Evolutionary conservation across 2,113 vertebrate genomes (phyloP).

Genomic region (Paralichthys olivaceus): DNA sequence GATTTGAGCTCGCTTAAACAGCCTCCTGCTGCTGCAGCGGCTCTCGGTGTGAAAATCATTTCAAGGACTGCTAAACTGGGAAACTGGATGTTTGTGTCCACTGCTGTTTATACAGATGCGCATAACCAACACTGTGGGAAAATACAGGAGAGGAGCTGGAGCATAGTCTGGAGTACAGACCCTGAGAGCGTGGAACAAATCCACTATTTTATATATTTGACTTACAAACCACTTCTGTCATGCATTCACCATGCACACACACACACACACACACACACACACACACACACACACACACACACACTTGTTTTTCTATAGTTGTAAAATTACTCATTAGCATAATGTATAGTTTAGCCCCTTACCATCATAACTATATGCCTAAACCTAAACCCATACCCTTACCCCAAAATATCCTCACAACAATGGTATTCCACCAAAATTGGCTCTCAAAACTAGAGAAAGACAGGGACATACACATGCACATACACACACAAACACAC

Average conservation of each 20-base stretch:
- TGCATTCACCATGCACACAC: background rate
- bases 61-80: background rate
- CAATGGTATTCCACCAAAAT: no score
- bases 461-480: background rate
- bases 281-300: background rate
- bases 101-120: background rate
- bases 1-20: conserved; percentile 13
- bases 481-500: background rate
- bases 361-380: no score
- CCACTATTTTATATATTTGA: background rate
- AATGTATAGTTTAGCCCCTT: no score
- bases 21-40: conserved; percentile 5
- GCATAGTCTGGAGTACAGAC: background rate
- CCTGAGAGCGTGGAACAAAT: background rate
- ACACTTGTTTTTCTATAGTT: no score
- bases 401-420: no score
- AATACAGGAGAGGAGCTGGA: background rate
- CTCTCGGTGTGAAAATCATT: conserved; percentile 17
- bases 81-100: conserved; percentile 6
- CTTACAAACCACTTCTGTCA: background rate
- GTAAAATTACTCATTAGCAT: no score
- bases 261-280: background rate
- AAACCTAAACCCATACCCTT: no score
- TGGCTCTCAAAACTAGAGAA: no score
- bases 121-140: background rate